phyloP scores from a whole-genome alignment of 2,113 vertebrate genomes.

The Rhea pennata region DNA sequence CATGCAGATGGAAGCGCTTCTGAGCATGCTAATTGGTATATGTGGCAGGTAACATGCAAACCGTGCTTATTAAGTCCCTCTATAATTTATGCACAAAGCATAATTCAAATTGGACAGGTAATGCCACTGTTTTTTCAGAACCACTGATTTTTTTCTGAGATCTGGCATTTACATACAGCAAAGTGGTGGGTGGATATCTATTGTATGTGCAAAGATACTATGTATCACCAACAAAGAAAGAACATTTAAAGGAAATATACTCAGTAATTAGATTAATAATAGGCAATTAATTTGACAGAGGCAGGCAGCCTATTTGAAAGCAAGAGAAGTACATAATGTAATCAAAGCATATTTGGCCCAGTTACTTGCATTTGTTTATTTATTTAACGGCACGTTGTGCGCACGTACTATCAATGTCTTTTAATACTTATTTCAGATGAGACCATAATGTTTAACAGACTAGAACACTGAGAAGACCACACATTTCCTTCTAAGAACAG shows the following conservation, averaged over 20 bases:
- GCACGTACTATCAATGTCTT: background rate
- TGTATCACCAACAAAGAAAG: background rate
- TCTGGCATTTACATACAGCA: background rate
- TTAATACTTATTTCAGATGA: background rate
- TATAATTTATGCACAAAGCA: background rate
- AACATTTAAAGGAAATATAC: background rate
- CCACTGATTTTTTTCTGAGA: background rate
- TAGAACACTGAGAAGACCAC: background rate
- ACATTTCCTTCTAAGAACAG: background rate
- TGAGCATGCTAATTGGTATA: background rate
- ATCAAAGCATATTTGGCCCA: background rate
- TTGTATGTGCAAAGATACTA: background rate
- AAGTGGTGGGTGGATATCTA: background rate
- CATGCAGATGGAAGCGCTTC: constrained; percentile 1
- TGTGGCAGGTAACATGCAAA: background rate
- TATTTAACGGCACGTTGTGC: background rate
- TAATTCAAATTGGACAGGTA: background rate
- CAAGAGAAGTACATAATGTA: background rate
- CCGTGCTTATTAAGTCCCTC: background rate
- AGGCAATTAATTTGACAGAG: constrained; percentile 21
- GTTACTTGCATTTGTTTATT: background rate
- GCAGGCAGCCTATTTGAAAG: constrained; percentile 1
- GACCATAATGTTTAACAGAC: background rate
- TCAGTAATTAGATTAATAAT: constrained; percentile 11
- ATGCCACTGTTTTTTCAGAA: background rate